Conservation (phyloP, 2,797 vertebrate species). For the Protosalanx chinensis region DNA sequence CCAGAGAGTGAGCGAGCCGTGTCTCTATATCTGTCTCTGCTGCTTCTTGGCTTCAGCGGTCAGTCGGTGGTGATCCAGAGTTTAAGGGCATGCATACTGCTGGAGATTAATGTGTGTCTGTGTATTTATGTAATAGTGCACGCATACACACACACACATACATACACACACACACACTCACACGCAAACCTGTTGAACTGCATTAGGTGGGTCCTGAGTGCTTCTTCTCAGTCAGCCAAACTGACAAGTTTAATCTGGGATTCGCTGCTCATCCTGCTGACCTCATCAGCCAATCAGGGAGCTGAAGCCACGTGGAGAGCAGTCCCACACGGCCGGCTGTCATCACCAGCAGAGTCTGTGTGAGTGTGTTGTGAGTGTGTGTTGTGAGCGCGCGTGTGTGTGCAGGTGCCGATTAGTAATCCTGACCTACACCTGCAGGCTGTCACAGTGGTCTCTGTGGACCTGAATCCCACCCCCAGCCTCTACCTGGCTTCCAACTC, state of each 20-base stretch:
- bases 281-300: not conserved
- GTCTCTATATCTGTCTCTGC: not conserved
- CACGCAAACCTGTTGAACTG: not conserved
- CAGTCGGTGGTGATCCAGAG: not conserved
- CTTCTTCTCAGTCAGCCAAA: not conserved
- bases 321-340: not conserved
- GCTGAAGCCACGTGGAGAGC: not conserved
- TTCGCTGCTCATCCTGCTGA: not conserved
- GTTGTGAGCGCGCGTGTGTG: no score
- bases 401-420: no score
- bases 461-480: not conserved
- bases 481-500: not conserved
- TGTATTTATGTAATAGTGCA: not conserved
- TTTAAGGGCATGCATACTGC: not conserved
- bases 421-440: no score
- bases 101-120: not conserved
- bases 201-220: not conserved
- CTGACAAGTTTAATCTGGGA: slow-evolving; percentile 1
- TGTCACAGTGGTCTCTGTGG: not conserved
- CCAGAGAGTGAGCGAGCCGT: not conserved
- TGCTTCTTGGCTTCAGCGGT: not conserved
- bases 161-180: not conserved
- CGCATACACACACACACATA: not conserved
- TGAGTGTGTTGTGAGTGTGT: not conserved
- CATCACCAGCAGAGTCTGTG: not conserved